A percentile compares a stretch with the other conserved stretches of the same genome.
phyloP scores from a whole-genome alignment of 2,888 invertebrate genomes.

The Drosophila pegasa region DNA sequence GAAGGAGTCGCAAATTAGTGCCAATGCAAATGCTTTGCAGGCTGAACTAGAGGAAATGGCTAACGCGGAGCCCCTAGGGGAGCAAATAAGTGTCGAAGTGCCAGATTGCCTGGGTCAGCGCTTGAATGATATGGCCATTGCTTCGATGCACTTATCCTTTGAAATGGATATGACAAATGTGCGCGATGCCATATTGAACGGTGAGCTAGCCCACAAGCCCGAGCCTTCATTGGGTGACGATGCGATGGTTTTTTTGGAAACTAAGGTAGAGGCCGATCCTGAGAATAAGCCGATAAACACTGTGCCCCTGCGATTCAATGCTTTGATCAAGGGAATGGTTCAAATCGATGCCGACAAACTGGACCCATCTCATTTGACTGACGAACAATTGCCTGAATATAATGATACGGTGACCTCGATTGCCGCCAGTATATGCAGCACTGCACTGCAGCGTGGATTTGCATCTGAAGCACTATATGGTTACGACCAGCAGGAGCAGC shows the following conservation, averaged over 20 bases:
- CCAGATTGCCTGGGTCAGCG: slow-evolving; percentile 53
- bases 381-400: slow-evolving; percentile 59
- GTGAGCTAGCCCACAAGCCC: not conserved
- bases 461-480: slow-evolving; percentile 20
- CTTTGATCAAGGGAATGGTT: slow-evolving; percentile 71
- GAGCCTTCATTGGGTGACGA: slow-evolving; percentile 5
- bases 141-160: slow-evolving; percentile 79
- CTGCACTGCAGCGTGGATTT: slow-evolving; percentile 70
- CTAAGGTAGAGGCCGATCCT: slow-evolving; percentile 52
- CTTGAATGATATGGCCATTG: slow-evolving; percentile 66
- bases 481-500: not conserved
- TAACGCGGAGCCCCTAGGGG: slow-evolving; percentile 8
- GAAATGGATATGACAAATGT: slow-evolving; percentile 80
- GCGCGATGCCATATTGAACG: slow-evolving; percentile 57
- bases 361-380: slow-evolving; percentile 39
- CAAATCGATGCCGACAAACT: slow-evolving; percentile 72
- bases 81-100: slow-evolving; percentile 55
- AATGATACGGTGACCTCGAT: slow-evolving; percentile 77
- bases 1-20: slow-evolving; percentile 29
- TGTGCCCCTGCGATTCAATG: slow-evolving; percentile 74
- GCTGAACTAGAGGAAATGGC: not conserved
- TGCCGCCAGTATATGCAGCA: slow-evolving; percentile 78
- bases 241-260: slow-evolving; percentile 59
- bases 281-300: slow-evolving; percentile 10
- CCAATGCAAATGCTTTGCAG: not conserved